Conservation (phyloP, 2,113 vertebrate genomes). For the Turdus rufiventris region DNA sequence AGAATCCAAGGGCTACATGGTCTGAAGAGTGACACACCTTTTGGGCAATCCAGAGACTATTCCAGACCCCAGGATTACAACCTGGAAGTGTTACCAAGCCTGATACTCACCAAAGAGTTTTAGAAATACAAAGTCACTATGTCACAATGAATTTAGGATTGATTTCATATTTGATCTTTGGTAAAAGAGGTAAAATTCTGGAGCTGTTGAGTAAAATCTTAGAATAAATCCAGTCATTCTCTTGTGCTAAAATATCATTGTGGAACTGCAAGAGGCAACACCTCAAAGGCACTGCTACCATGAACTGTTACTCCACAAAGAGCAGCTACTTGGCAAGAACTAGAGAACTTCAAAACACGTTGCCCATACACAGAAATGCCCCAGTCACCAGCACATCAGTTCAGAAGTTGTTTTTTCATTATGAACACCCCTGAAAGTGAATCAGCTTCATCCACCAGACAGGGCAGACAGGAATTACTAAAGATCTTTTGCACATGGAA, state of each 20-base stretch:
- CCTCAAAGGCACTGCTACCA: not conserved
- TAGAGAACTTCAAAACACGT: not conserved
- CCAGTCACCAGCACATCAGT: fast-evolving
- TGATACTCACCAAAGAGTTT: not conserved
- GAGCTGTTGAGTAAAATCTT: not conserved
- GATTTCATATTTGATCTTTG: not conserved
- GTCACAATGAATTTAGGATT: not conserved
- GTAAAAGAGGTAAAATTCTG: not conserved
- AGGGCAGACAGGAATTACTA: not conserved
- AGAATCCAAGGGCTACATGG: not conserved
- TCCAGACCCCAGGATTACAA: not conserved
- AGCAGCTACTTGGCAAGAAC: not conserved
- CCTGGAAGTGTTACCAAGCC: not conserved
- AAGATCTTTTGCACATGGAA: not conserved
- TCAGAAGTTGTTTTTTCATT: not conserved
- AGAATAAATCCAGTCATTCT: not conserved
- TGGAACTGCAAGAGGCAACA: not conserved
- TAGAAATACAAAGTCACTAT: not conserved
- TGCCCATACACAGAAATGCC: not conserved
- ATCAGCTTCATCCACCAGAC: not conserved
- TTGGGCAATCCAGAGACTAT: not conserved
- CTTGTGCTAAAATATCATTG: not conserved
- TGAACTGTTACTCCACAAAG: not conserved
- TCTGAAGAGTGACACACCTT: not conserved
- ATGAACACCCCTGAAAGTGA: not conserved